Conservation (phyloP, 2,888 invertebrate species). For the Pristionchus exspectatus region DNA sequence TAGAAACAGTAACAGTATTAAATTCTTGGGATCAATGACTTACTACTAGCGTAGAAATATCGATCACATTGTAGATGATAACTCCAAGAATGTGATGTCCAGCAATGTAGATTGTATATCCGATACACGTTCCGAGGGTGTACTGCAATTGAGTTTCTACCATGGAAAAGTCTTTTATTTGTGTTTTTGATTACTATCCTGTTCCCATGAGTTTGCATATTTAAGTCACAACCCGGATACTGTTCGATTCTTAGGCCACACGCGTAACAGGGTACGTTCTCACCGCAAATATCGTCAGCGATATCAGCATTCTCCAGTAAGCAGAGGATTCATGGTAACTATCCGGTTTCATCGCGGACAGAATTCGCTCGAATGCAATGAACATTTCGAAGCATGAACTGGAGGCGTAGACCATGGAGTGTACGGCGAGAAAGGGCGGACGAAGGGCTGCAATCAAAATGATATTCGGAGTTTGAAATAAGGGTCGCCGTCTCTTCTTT, state of each 20-base stretch:
- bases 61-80: background rate
- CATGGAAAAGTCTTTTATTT: too few relatives aligned
- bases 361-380: slow-evolving; percentile 4
- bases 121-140: background rate
- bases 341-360: background rate
- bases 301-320: background rate
- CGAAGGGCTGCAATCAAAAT: background rate
- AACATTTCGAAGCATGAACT: slow-evolving; percentile 30
- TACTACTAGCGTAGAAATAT: background rate
- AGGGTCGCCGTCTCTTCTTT: too few relatives aligned
- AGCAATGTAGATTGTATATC: background rate
- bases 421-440: background rate
- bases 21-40: background rate
- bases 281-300: slow-evolving; percentile 13
- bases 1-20: background rate
- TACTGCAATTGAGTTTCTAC: background rate
- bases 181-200: too few relatives aligned
- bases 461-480: too few relatives aligned
- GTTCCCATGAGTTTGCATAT: too few relatives aligned
- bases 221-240: too few relatives aligned
- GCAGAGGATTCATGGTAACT: background rate
- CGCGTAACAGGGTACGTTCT: too few relatives aligned
- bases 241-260: too few relatives aligned
- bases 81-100: background rate
- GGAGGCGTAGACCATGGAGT: slow-evolving; percentile 9